Percentiles rank a stretch among this genome's conserved stretches.
Evolutionary conservation across 2,797 vertebrate species (phyloP).

Genomic region (Varecia variegata): DNA sequence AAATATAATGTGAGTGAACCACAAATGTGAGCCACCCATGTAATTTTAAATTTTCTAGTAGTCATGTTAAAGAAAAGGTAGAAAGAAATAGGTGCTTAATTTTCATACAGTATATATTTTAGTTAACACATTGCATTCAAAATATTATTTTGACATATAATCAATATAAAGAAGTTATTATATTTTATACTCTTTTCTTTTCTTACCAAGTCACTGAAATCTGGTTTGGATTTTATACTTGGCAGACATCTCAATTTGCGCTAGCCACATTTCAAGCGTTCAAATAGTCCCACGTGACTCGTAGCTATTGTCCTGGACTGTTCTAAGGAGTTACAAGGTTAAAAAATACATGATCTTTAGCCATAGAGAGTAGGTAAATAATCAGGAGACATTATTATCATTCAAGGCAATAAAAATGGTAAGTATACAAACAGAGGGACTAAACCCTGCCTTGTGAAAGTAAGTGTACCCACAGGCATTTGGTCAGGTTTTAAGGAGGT

Average conservation of each 20-base stretch:
- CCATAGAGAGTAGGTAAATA: neutral
- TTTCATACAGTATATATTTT: neutral
- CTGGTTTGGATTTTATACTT: neutral
- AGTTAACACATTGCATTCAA: neutral
- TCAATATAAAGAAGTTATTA: neutral
- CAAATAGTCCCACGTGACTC: neutral
- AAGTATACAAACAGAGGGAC: neutral
- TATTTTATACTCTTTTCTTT: neutral
- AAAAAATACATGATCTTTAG: neutral
- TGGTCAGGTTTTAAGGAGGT: neutral
- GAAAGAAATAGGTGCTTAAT: neutral
- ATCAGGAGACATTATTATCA: neutral
- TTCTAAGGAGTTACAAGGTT: neutral
- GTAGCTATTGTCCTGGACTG: neutral
- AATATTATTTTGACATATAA: neutral
- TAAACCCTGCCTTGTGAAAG: neutral
- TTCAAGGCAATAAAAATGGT: neutral
- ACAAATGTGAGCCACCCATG: neutral
- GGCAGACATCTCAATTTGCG: neutral
- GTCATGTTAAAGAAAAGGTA: neutral
- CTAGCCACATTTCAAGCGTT: neutral
- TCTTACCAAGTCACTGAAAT: neutral
- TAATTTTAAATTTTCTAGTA: neutral
- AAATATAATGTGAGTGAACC: neutral
- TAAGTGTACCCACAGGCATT: neutral